Percentiles rank a stretch among this genome's conserved stretches.
These are phyloP conservation scores for Epinephelus malabaricus DNA, from an alignment of 2,797 vertebrate genomes.

Conservation along the genomic window DNA sequence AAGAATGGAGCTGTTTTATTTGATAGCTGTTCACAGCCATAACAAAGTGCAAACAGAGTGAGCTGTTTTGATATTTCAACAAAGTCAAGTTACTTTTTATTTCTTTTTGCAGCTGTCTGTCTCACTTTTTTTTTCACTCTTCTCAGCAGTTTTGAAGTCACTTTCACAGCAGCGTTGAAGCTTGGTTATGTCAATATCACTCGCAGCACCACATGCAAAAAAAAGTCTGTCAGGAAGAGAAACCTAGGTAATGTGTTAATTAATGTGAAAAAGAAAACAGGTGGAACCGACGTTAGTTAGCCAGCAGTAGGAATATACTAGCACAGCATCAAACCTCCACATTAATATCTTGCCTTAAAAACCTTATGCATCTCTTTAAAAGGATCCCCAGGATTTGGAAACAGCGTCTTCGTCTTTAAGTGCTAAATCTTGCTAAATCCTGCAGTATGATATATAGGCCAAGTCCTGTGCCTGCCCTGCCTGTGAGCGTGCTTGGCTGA, in stretches of 20 bases:
- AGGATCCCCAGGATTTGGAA: constrained; percentile 38
- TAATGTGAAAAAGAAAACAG: constrained; percentile 7
- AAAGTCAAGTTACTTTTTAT: constrained; percentile 10
- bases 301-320: constrained; percentile 5
- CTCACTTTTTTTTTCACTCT: constrained; percentile 14
- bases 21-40: constrained; percentile 14
- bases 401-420: constrained; percentile 32
- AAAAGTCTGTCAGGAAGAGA: constrained; percentile 8
- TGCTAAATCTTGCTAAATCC: constrained; percentile 57
- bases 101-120: not conserved
- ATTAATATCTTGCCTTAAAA: not conserved
- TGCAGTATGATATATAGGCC: constrained; percentile 61
- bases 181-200: constrained; percentile 10
- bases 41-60: not conserved
- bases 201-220: not conserved
- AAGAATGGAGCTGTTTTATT: constrained; percentile 25
- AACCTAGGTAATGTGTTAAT: constrained; percentile 15
- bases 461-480: constrained; percentile 48
- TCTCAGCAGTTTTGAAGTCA: constrained; percentile 23
- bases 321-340: not conserved
- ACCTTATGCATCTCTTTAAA: constrained; percentile 18
- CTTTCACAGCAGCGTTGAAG: constrained; percentile 20
- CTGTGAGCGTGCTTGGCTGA: constrained; percentile 64
- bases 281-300: not conserved
- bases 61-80: constrained; percentile 35